phyloP scores from a whole-genome alignment of 2,113 vertebrate genomes.

The Dicaeum eximium region DNA sequence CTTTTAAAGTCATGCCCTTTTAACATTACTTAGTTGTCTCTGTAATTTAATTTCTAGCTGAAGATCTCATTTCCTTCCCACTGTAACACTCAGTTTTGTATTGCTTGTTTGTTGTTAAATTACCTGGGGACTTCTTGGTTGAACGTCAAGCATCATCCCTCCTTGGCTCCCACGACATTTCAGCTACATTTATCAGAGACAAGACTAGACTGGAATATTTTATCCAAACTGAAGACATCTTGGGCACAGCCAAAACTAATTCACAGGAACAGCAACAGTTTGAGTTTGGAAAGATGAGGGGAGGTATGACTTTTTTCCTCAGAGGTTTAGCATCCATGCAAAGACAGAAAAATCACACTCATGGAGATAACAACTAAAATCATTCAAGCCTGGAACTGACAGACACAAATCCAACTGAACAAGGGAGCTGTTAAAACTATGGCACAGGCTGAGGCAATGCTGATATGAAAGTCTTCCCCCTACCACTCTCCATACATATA shows the following conservation, averaged over 20 bases:
- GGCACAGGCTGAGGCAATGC: neutral
- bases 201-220: neutral
- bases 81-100: neutral
- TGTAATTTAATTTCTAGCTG: neutral
- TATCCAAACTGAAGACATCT: neutral
- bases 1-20: neutral
- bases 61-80: neutral
- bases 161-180: neutral
- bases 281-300: neutral
- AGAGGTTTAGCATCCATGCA: neutral
- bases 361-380: neutral
- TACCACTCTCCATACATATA: neutral
- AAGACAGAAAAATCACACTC: neutral
- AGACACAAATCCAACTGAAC: neutral
- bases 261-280: neutral
- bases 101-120: neutral
- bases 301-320: neutral
- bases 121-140: neutral
- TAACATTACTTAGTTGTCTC: neutral
- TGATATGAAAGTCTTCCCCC: neutral
- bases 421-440: neutral
- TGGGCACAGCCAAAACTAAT: neutral
- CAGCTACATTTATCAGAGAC: neutral
- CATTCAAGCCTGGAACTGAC: neutral
- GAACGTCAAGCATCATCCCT: neutral